Evolutionary conservation across 2,888 invertebrate species (phyloP).

Genomic region (Lycophotia porphyrea): DNA sequence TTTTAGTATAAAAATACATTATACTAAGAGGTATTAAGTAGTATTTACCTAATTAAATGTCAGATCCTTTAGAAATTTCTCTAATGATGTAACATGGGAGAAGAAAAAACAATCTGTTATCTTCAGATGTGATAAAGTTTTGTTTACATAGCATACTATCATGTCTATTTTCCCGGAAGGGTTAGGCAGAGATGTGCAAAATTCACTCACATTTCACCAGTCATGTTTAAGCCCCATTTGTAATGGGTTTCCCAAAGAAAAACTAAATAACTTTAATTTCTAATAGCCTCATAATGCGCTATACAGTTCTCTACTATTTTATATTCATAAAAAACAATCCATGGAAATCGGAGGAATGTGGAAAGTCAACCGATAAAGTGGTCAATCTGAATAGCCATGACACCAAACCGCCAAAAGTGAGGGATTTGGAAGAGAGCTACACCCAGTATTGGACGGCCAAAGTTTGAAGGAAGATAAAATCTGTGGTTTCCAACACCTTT

Average conservation of each 20-base stretch:
- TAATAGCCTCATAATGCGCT: neutral
- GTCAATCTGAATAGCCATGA: too few relatives aligned
- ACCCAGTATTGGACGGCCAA: too few relatives aligned
- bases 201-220: neutral
- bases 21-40: neutral
- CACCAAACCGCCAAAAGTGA: too few relatives aligned
- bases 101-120: too few relatives aligned
- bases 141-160: neutral
- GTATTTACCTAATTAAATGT: neutral
- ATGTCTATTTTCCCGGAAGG: neutral
- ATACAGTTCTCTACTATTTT: neutral
- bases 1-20: slow-evolving; percentile 11
- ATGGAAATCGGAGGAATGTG: too few relatives aligned
- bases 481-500: neutral
- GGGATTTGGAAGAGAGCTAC: too few relatives aligned
- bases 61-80: neutral
- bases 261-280: neutral
- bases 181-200: neutral
- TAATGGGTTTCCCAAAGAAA: neutral
- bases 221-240: too few relatives aligned
- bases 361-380: too few relatives aligned
- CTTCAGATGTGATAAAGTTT: neutral
- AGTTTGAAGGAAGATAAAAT: too few relatives aligned
- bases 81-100: neutral
- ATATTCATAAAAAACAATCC: neutral